Evolutionary conservation across 1,140 invertebrate species (phyloP).

Genomic region (Monochamus saltuarius): DNA sequence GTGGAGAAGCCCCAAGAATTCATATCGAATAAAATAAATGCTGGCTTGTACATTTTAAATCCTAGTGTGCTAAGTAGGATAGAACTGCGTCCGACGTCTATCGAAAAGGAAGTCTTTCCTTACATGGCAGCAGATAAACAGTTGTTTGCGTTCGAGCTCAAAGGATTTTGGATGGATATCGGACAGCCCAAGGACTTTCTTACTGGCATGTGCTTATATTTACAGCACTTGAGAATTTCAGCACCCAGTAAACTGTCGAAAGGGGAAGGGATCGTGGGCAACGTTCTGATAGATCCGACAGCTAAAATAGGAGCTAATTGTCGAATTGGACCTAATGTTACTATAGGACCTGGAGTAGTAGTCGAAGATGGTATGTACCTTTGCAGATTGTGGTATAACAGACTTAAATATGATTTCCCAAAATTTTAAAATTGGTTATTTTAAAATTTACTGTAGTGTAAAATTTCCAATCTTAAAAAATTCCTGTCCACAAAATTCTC

Average conservation of each 20-base stretch:
- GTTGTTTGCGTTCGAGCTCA: conserved; percentile 92
- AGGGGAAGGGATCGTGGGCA: conserved; percentile 76
- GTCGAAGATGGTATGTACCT: conserved; percentile 82
- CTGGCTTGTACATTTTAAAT: conserved; percentile 96
- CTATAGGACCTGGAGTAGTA: conserved; percentile 91
- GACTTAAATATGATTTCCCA: too few relatives aligned
- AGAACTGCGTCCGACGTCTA: conserved; percentile 90
- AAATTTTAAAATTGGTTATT: too few relatives aligned
- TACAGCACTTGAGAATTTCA: conserved; percentile 79
- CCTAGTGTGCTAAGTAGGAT: conserved; percentile 89
- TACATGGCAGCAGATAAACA: conserved; percentile 85
- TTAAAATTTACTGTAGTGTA: too few relatives aligned
- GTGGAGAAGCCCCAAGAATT: conserved; percentile 99
- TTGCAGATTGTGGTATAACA: too few relatives aligned
- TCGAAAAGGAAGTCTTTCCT: conserved; percentile 99
- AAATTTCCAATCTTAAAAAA: too few relatives aligned
- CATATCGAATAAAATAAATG: conserved; percentile 99
- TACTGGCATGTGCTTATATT: conserved; percentile 85
- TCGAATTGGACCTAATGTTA: conserved; percentile 97
- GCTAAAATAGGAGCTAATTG: conserved; percentile 94
- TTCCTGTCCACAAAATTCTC: too few relatives aligned
- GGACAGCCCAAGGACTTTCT: conserved; percentile 99
- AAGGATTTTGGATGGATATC: conserved; percentile 99
- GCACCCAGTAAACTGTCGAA: conserved; percentile 70
- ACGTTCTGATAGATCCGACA: conserved; percentile 88